Percentiles rank a stretch among this genome's conserved stretches.
Conservation (phyloP, 2,113 vertebrate species). For the Antechinus flavipes region DNA sequence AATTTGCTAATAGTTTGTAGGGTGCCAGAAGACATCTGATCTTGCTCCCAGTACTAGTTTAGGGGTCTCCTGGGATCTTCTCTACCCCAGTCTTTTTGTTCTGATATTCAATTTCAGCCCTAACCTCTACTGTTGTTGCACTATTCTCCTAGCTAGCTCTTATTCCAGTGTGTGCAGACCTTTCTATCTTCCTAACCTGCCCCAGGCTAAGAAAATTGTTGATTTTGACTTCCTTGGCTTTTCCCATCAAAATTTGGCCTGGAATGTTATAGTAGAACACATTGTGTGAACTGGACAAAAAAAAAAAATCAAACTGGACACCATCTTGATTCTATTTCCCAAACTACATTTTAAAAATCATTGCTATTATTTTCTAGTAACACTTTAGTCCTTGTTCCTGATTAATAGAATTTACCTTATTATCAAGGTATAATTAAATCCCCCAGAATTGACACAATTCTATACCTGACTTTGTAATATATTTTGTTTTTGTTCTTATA, state of each 20-base stretch:
- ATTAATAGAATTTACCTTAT: neutral
- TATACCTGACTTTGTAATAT: neutral
- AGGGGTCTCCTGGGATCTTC: neutral
- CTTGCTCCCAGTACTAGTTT: neutral
- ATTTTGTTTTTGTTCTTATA: neutral
- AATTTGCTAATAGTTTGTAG: neutral
- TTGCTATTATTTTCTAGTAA: neutral
- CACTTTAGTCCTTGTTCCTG: neutral
- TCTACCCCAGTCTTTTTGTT: neutral
- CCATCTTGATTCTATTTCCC: neutral
- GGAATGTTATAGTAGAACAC: neutral
- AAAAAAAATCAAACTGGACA: neutral
- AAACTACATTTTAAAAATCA: neutral
- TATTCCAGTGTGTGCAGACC: neutral
- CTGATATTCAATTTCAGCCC: neutral
- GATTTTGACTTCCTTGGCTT: neutral
- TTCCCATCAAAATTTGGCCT: neutral
- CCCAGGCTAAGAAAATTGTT: neutral
- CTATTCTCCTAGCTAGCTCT: neutral
- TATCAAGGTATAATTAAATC: neutral
- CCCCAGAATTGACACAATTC: neutral
- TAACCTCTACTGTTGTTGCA: neutral
- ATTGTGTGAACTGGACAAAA: neutral
- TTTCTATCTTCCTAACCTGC: neutral
- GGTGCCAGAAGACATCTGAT: neutral